Conservation (phyloP, 2,888 invertebrate genomes). For the Prenolepis imparis region DNA sequence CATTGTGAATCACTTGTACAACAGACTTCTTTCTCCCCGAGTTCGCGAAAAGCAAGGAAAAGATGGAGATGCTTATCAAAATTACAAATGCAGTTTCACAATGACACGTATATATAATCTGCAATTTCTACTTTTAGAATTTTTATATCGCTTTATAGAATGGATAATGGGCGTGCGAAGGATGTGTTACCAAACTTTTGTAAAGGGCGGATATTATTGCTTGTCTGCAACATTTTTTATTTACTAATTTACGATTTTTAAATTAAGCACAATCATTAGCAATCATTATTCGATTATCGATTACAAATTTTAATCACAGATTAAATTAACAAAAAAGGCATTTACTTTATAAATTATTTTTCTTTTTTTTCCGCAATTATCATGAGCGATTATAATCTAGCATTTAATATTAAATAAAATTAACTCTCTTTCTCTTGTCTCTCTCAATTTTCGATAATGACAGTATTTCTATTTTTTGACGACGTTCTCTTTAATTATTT, state of each 20-base stretch:
- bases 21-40: slow-evolving; percentile 27
- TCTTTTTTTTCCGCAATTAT: not conserved
- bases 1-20: slow-evolving; percentile 59
- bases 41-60: not conserved
- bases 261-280: slow-evolving; percentile 27
- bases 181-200: slow-evolving; percentile 49
- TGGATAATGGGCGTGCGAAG: slow-evolving; percentile 31
- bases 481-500: slow-evolving; percentile 6
- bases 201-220: slow-evolving; percentile 48
- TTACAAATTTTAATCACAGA: slow-evolving; percentile 19
- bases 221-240: slow-evolving; percentile 46
- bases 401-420: not conserved
- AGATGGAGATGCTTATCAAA: slow-evolving; percentile 50
- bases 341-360: slow-evolving; percentile 10
- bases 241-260: slow-evolving; percentile 27
- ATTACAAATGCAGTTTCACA: slow-evolving; percentile 61
- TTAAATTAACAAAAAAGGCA: not conserved
- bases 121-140: slow-evolving; percentile 17
- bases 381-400: not conserved
- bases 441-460: not conserved
- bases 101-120: slow-evolving; percentile 39
- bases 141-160: slow-evolving; percentile 52
- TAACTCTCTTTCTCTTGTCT: not conserved
- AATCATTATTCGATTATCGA: slow-evolving; percentile 1
- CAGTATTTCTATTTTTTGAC: slow-evolving; percentile 10